Evolutionary conservation across 2,888 invertebrate species (phyloP), one percentile per base, ranked within the genome.

Genomic region (Apoda limacodes): DNA sequence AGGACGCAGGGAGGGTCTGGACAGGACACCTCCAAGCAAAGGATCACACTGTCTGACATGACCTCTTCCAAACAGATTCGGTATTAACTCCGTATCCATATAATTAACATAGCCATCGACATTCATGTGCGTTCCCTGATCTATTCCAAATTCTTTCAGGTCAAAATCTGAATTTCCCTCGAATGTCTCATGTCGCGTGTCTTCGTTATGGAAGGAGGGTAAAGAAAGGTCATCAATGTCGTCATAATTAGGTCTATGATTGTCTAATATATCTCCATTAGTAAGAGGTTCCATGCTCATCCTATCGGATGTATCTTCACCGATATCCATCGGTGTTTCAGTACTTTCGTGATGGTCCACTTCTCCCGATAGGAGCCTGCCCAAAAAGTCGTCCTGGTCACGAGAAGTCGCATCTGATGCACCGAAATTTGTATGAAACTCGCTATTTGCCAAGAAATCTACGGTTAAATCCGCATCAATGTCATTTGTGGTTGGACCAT

Each of bases 21-120:
- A 82, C 43, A 67, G 49, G 43, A 85, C 86, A 36, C 88, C 88
- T 29, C 89, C 88, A 45, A 92, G 71, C 51, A 92, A 69, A 27
- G 91, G 91, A 67, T 92, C 91, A 56, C 88, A 87, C 43, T 83
- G 83, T 57, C 74, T 61, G 60, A 71, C 50, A 60, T 78, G 67
- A 24, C 76, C 65, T 51, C 81, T 68, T 32, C 76, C 71, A 61
- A 80, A 78, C 53, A 70, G 48, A 49, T 80, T 78, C 26, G 78
- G 80, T 30, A 72, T 60, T 37, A 69, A 50, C 48, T 76, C 76
- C 45, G 71, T 65, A 46, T 70, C 69, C 76, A 74, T 69, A 37
- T 60, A 69, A n/a, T n/a, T n/a, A 35, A 72, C 75, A 50, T 82
- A 63, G 32, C 72, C 81, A 32, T 75, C 76, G 48, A 71, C 64